Evolutionary conservation across 2,113 vertebrate genomes (phyloP).

Genomic region (Antennarius striatus): DNA sequence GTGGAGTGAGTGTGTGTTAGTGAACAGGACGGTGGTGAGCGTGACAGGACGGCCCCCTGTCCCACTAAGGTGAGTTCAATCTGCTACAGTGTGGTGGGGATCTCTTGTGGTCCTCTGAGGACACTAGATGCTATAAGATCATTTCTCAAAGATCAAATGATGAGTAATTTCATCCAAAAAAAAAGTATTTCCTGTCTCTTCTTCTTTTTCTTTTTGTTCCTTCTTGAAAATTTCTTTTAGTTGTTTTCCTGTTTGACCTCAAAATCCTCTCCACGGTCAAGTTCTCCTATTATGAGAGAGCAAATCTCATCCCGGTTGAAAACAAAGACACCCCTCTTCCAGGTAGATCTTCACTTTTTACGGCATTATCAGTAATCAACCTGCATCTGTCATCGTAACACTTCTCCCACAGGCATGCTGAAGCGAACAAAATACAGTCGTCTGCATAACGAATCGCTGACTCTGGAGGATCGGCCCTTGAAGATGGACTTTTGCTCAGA

Average conservation of each 20-base stretch:
- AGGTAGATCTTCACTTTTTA: slow-evolving; percentile 45
- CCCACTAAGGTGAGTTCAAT: slow-evolving; percentile 62
- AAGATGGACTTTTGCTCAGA: slow-evolving; percentile 55
- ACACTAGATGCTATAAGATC: neutral
- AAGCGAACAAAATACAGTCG: slow-evolving; percentile 94
- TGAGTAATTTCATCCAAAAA: neutral
- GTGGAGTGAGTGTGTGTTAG: slow-evolving; percentile 38
- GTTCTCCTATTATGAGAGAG: slow-evolving; percentile 85
- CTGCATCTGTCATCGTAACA: neutral
- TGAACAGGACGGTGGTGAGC: slow-evolving; percentile 35
- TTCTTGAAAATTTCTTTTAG: too few species aligned
- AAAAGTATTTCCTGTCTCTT: neutral
- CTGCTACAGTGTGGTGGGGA: neutral
- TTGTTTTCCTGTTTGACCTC: too few species aligned
- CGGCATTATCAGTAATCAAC: neutral
- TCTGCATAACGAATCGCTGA: slow-evolving; percentile 88
- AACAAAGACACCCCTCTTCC: slow-evolving; percentile 78
- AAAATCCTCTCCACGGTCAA: slow-evolving; percentile 10
- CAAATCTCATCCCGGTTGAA: slow-evolving; percentile 72
- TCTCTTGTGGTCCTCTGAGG: slow-evolving; percentile 9
- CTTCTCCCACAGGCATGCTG: slow-evolving; percentile 84
- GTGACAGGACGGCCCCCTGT: slow-evolving; percentile 41
- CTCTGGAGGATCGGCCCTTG: slow-evolving; percentile 81
- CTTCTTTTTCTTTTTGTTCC: slow-evolving; percentile 25
- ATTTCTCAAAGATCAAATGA: neutral